Conservation (phyloP, 2,888 invertebrate genomes). For the Nemapogon koenigi region DNA sequence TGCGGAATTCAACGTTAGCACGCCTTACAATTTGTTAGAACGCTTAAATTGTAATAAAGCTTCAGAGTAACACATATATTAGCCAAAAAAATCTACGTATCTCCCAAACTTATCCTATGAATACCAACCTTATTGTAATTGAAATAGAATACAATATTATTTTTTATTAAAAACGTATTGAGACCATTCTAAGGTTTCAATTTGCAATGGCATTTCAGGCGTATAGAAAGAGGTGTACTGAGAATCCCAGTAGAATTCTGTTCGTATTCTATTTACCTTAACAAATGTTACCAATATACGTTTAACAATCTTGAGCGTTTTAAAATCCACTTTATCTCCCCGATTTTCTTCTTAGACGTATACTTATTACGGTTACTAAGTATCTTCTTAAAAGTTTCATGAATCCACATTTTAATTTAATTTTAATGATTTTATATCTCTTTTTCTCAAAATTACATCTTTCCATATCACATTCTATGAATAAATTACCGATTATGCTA, state of each 20-base stretch:
- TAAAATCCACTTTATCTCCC: no score
- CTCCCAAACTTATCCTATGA: conserved; percentile 12
- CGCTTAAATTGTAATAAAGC: conserved; percentile 60
- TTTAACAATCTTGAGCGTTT: no score
- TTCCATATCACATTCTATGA: no score
- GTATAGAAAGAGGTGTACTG: conserved; percentile 52
- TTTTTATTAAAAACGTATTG: not conserved
- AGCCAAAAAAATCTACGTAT: conserved; percentile 22
- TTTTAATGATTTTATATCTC: no score
- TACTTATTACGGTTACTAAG: no score
- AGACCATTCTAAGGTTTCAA: not conserved
- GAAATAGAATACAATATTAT: conserved; percentile 18
- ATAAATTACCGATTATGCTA: no score
- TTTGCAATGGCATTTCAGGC: conserved; percentile 23
- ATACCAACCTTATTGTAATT: not conserved
- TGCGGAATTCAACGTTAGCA: conserved; percentile 44
- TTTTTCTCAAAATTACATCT: no score
- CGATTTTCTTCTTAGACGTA: no score
- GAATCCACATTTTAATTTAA: no score
- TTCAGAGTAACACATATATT: conserved; percentile 45
- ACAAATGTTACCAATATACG: conserved; percentile 49
- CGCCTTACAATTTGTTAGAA: conserved; percentile 59
- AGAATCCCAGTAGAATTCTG: conserved; percentile 50
- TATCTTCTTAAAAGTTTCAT: no score
- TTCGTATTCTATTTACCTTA: conserved; percentile 56